A percentile compares a stretch with the other conserved stretches of the same genome.
Evolutionary conservation across 2,888 invertebrate genomes (phyloP).

Genomic region (Drosophila quinaria): DNA sequence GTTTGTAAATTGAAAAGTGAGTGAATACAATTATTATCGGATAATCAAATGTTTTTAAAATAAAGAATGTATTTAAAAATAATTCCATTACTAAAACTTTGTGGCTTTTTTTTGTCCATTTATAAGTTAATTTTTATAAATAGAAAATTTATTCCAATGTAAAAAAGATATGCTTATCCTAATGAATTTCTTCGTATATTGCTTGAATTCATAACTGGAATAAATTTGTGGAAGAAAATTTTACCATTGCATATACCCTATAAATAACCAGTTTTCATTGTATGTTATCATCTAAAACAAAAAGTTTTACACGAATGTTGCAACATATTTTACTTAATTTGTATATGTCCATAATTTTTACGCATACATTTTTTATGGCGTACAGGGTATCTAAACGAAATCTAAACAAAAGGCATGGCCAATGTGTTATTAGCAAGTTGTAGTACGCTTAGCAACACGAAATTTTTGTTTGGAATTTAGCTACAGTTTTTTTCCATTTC

Average conservation of each 20-base stretch:
- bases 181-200: too few species aligned
- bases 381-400: conserved; percentile 25
- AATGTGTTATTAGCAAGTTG: conserved; percentile 27
- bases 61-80: too few species aligned
- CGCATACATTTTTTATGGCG: background rate
- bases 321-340: background rate
- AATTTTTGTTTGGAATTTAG: conserved; percentile 27
- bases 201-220: too few species aligned
- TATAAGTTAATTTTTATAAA: too few species aligned
- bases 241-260: background rate
- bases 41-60: too few species aligned
- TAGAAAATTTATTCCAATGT: too few species aligned
- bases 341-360: background rate
- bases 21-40: too few species aligned
- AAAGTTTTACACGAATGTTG: background rate
- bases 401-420: conserved; percentile 43
- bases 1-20: too few species aligned
- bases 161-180: too few species aligned
- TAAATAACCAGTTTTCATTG: background rate
- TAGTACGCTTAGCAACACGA: conserved; percentile 43
- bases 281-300: background rate
- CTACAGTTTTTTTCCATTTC: background rate
- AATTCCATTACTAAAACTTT: too few species aligned
- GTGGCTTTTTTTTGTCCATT: too few species aligned
- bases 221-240: too few species aligned